Evolutionary conservation across 2,113 vertebrate genomes (phyloP).

Genomic region (Patagioenas fasciata): DNA sequence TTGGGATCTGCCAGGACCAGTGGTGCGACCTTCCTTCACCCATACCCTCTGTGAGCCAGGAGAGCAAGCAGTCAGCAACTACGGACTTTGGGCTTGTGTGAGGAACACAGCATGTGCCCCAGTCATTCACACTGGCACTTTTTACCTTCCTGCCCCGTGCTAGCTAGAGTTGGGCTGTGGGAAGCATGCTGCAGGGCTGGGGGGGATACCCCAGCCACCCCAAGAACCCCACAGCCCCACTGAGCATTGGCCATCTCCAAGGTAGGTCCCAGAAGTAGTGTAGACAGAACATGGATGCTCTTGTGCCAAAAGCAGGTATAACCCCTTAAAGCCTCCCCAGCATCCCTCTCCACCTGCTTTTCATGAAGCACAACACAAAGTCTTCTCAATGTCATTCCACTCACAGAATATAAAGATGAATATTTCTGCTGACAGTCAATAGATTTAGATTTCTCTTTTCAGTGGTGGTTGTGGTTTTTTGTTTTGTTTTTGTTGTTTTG

Average conservation of each 20-base stretch:
- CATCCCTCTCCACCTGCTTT: not conserved
- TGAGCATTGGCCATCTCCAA: not conserved
- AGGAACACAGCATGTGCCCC: accelerated
- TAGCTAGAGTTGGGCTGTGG: not conserved
- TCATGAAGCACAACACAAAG: not conserved
- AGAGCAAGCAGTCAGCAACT: not conserved
- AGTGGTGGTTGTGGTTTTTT: accelerated
- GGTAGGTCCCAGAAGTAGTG: not conserved
- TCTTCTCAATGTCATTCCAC: not conserved
- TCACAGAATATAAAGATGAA: not conserved
- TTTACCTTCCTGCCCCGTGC: not conserved
- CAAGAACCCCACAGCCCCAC: not conserved
- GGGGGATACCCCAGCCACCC: not conserved
- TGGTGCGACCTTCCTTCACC: not conserved
- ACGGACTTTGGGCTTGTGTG: not conserved
- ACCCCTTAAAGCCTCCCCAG: not conserved
- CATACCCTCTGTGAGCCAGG: not conserved
- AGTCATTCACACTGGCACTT: not conserved
- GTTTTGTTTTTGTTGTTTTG: no score
- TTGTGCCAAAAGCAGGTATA: not conserved
- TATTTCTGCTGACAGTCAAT: not conserved
- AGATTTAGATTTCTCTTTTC: not conserved
- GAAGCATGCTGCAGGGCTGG: accelerated
- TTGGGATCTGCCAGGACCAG: not conserved
- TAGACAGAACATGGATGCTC: not conserved